These are phyloP conservation scores for Cathartes aura DNA, from an alignment of 2,113 vertebrate species.

Conservation along the genomic window DNA sequence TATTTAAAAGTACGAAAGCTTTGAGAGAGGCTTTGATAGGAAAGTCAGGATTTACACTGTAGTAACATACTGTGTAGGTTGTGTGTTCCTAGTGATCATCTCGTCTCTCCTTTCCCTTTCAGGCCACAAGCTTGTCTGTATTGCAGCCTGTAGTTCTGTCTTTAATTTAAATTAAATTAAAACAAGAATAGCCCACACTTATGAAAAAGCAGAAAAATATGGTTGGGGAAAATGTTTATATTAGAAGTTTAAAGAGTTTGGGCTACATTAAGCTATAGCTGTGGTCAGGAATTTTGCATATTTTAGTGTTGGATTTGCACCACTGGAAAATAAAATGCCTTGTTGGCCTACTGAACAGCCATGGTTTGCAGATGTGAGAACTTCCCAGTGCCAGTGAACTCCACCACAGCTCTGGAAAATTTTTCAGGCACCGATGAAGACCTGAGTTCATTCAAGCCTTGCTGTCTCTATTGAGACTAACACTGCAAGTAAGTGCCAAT, in stretches of 20 bases:
- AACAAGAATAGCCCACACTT: background rate
- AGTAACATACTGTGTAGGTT: background rate
- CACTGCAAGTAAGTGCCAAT: background rate
- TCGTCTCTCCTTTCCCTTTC: background rate
- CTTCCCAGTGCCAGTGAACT: background rate
- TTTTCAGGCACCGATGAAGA: background rate
- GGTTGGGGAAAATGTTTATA: background rate
- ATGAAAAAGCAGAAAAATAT: background rate
- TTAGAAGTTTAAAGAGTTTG: constrained; percentile 33
- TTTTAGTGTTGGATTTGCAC: constrained; percentile 33
- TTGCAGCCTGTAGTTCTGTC: background rate
- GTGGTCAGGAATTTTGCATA: constrained; percentile 42
- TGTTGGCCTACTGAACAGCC: background rate
- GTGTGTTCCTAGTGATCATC: background rate
- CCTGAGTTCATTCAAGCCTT: background rate
- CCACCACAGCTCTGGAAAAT: background rate
- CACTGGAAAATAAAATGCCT: constrained; percentile 48
- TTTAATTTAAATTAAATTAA: constrained; percentile 33
- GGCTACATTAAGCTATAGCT: constrained; percentile 12
- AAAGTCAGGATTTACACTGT: background rate
- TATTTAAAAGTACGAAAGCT: background rate
- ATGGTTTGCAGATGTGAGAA: background rate
- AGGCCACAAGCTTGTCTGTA: background rate
- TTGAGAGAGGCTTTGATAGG: background rate
- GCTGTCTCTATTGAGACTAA: background rate